Base-by-base conservation (phyloP, 2,797 vertebrate species). In the Bradypodion ventrale region DNA sequence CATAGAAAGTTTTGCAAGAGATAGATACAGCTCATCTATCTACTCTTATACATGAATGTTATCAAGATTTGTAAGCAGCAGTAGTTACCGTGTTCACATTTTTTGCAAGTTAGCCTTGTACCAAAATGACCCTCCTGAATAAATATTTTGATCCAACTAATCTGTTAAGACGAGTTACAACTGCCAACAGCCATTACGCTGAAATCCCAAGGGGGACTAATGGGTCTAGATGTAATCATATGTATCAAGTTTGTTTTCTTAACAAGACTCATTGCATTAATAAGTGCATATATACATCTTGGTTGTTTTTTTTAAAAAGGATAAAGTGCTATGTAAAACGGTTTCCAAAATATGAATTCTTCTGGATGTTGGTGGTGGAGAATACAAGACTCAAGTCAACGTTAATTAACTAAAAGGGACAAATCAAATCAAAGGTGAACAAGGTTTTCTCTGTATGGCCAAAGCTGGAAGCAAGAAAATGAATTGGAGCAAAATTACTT, bases 81-180 rank as follows among this genome's bases (percentile, higher is more conserved):
- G 83, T 85, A 85, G 74, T 56, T 88, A 1, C 82, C 85, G 87
- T 92, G 59, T 72, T 84, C 80, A 56, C 59, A 63, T 49, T 90
- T n/a, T 89, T 89, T 52, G 76, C 72, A 89, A 89, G 82, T 93
- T 91, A 80, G 79, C 2, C 8, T 60, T 92, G 86, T 91, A 81
- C n/a, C 82, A 82, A 90, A 87, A 76, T 15, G 46, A 66, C 29
- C 2, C n/a, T 35, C 88, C 88, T 83, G 89, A 88, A 44, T 91
- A 92, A 91, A 92, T 91, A 92, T 93, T 92, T 93, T 92, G 1
- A 0, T 92, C 81, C 85, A 89, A 86, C 79, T 92, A 92, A 91
- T 92, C 83, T 89, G 91, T 92, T 84, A 89, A 93, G 91, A 92
- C 91, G 88, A 83, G 87, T 90, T 75, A 90, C 90, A 90, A 59